Base-by-base conservation (phyloP, 2,113 vertebrate species). In the Scophthalmus maximus region DNA sequence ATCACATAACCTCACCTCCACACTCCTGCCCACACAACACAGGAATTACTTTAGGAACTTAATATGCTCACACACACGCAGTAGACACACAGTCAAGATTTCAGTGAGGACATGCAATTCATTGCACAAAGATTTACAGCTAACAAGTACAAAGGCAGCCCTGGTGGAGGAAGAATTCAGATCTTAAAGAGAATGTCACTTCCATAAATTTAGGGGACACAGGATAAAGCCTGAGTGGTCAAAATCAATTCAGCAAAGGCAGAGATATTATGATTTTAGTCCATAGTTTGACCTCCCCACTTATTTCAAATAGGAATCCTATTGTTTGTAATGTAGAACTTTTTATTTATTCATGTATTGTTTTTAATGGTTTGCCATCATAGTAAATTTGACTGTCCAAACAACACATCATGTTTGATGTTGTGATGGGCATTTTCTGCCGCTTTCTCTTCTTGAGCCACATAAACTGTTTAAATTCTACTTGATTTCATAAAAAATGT, bases 1-100 rank as follows among this genome's bases (percentile, higher is more conserved):
- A 78, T 75, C 85, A 78, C 57, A 76, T 62, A 69, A 74, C 55
- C 78, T 82, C 69, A 78, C 69, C 87, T 85, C 73, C 78, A 72
- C 75, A 80, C 60, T 52, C 46, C 70, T 20, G 70, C 87, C 88
- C 52, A 88, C 88, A 79, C 62, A 5, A 72, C 23, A 25, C 47
- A 50, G 49, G 14, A 71, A 27, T 59, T 60, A 69, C 59, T 69
- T 62, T 22, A 52, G 47, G 36, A 83, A 64, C 58, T 57, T 26
- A 7, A 55, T 70, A 52, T 22, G 20, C 20, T 57, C 42, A 52
- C 60, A 58, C 66, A 65, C 61, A 65, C 27, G 36, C 26, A 67
- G 27, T 25, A 29, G 30, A n/a, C n/a, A n/a, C n/a, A 20, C 26
- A 75, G 14, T 46, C n/a, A 55, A 44, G 3, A 64, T 42, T 27